These are phyloP conservation scores for Sardina pilchardus DNA, from an alignment of 2,113 vertebrate species.

Conservation along the genomic window DNA sequence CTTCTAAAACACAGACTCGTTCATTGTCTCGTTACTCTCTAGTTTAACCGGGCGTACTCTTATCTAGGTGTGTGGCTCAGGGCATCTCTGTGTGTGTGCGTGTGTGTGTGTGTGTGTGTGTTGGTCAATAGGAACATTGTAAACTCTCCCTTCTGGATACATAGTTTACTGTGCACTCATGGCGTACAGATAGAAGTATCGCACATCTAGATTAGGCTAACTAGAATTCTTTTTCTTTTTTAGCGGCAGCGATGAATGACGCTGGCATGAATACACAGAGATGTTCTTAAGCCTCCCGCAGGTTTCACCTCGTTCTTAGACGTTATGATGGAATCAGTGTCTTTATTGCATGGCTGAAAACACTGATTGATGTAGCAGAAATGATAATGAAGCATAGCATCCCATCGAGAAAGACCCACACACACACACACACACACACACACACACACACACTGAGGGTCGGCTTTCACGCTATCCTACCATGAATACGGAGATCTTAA, in stretches of 20 bases:
- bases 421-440: constrained; percentile 6
- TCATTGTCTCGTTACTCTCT: background rate
- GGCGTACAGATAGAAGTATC: background rate
- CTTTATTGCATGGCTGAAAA: background rate
- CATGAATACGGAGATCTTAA: background rate
- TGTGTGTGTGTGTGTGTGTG: background rate
- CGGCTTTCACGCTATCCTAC: background rate
- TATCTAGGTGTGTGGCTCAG: background rate
- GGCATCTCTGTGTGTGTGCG: background rate
- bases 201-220: background rate
- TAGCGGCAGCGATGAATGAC: background rate
- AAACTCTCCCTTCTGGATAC: background rate
- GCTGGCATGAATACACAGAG: background rate
- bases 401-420: background rate
- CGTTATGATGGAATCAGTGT: background rate
- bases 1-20: background rate
- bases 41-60: background rate
- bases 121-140: background rate
- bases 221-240: background rate
- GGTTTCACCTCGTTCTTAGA: background rate
- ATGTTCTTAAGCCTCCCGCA: background rate
- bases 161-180: background rate
- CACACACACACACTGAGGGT: too few species aligned
- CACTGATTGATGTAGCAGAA: background rate
- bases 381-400: background rate